phyloP scores from a whole-genome alignment of 2,888 invertebrate species.

The Panzeria rudis region DNA sequence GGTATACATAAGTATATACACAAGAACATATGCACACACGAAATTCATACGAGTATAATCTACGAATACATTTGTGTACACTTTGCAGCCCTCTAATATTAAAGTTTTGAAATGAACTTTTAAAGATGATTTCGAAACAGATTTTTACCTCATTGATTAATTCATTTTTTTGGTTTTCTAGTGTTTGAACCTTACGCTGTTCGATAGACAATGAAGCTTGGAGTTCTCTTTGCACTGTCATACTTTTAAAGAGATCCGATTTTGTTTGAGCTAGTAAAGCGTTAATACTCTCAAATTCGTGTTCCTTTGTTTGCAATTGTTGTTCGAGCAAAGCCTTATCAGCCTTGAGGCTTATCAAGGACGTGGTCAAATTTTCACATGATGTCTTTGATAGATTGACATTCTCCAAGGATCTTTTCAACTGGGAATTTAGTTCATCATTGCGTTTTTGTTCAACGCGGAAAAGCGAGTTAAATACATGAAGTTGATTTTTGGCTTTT shows the following conservation, averaged over 20 bases:
- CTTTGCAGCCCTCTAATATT: too few species aligned
- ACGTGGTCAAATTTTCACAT: constrained; percentile 75
- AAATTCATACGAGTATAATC: too few species aligned
- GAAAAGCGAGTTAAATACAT: constrained; percentile 80
- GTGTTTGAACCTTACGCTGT: constrained; percentile 77
- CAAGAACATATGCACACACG: not conserved
- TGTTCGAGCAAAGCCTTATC: constrained; percentile 76
- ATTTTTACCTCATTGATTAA: constrained; percentile 75
- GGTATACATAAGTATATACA: not conserved
- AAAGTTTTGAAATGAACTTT: too few species aligned
- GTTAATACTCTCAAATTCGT: constrained; percentile 77
- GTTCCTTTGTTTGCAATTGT: constrained; percentile 75
- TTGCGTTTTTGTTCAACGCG: constrained; percentile 81
- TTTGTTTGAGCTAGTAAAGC: constrained; percentile 76
- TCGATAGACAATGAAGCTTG: constrained; percentile 77
- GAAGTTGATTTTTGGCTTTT: constrained; percentile 81
- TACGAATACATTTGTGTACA: too few species aligned
- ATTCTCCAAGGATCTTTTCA: constrained; percentile 77
- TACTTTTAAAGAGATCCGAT: constrained; percentile 77
- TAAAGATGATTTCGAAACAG: not conserved
- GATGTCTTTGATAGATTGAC: constrained; percentile 76
- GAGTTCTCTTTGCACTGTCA: constrained; percentile 76
- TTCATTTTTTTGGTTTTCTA: constrained; percentile 77
- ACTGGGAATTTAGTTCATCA: constrained; percentile 77
- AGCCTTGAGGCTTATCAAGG: constrained; percentile 76